A percentile compares a stretch with the other conserved stretches of the same genome.
Conservation (phyloP, 2,113 vertebrate genomes). For the Cacatua alba region DNA sequence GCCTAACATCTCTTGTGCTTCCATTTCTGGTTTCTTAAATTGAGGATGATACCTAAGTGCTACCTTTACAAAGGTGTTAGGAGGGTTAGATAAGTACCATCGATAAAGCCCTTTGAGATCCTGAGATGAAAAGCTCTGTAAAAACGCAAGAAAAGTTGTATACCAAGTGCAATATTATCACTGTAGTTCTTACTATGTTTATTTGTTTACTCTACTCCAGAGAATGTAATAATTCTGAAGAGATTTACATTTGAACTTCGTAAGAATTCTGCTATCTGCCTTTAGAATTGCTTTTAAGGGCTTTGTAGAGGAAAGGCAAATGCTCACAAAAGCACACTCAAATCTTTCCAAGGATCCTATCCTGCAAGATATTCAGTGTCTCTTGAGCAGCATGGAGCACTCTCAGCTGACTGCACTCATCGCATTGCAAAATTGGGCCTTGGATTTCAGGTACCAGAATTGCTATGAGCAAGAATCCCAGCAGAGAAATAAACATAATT, state of each 20-base stretch:
- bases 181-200: conserved; percentile 12
- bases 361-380: neutral
- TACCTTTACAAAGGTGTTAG: conserved; percentile 11
- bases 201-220: conserved; percentile 43
- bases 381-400: conserved; percentile 17
- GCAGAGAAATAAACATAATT: neutral
- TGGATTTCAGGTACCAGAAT: neutral
- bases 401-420: conserved; percentile 5
- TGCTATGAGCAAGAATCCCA: neutral
- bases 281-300: conserved; percentile 46
- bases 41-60: conserved; percentile 14
- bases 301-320: conserved; percentile 25
- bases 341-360: conserved; percentile 16
- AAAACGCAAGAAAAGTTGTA: conserved; percentile 1
- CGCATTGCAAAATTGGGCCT: neutral
- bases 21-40: conserved; percentile 10
- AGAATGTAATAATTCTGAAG: conserved; percentile 56
- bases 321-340: conserved; percentile 46
- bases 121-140: conserved; percentile 37
- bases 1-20: neutral
- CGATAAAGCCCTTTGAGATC: conserved; percentile 27
- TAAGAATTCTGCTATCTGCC: conserved; percentile 35
- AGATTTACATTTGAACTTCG: conserved; percentile 62
- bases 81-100: conserved; percentile 45
- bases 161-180: conserved; percentile 12